Base-by-base conservation (phyloP, 2,113 vertebrate genomes). In the Natator depressus region DNA sequence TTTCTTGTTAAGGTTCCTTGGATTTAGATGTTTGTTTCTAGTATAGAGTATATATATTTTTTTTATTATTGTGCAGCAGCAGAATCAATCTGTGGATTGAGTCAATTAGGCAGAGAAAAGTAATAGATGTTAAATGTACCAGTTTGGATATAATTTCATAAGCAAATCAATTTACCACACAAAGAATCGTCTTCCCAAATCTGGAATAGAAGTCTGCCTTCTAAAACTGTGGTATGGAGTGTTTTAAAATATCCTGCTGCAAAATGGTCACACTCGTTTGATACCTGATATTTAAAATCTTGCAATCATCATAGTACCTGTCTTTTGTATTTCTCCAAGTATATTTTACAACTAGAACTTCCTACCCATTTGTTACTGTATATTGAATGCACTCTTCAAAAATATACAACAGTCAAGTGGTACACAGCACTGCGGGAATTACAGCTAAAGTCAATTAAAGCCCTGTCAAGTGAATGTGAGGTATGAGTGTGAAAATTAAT, bases 31-130 rank as follows among this genome's bases (percentile, higher is more conserved):
- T 89, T 96, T 96, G 35, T 90, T 97, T 96, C 42, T 87, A 80
- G 69, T 79, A 53, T 84, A 65, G 3, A 59, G 42, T 57, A n/a
- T 54, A 95, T 89, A 46, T 10, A 90, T 97, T 95, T 97, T 97
- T 96, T 42, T 84, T 95, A 83, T 92, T 92, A 87, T 94, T 91
- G 46, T n/a, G 3, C 10, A 87, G 54, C 79, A 91, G 24, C 38
- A 93, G 95, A 97, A 88, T 38, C 92, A 94, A 35, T 94, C 55
- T 87, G 46, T 96, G 14, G 46, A 96, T 96, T 85, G 83, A 93
- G 69, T 90, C 80, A 92, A 75, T 93, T 88, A 88, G 92, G 13
- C 42, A 83, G 27, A 90, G 38, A 89, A 95, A 95, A 86, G 53
- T 69, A 93, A 94, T 78, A 90, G 10, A 80, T 31, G 4, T 29